Evolutionary conservation across 2,797 vertebrate genomes (phyloP), one percentile per base, ranked within the genome.

Genomic region (Acrossocheilus fasciatus): DNA sequence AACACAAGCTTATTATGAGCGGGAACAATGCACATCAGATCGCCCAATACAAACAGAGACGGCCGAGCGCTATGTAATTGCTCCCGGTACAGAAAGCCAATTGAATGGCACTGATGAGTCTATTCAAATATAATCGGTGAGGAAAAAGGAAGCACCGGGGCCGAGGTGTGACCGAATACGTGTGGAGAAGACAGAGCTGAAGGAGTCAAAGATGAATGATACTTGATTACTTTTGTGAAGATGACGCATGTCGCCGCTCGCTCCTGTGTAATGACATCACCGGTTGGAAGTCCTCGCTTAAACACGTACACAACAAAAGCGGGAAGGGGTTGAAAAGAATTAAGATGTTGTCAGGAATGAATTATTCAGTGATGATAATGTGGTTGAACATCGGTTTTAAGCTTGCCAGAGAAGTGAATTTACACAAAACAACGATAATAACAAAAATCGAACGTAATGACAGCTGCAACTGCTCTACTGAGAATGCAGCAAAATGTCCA

Each of bases 1-100:
- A 76, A 88, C 41, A 85, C 47, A 69, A 39, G 62, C 85, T 85
- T 88, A 90, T 88, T 87, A 88, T 15, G 26, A 87, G 74, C 74
- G 14, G 64, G 78, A 87, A 84, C 54, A 84, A 39, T 68, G 74
- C 74, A 36, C 68, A 87, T 87, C 87, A 66, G 82, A 88, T 86
- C 69, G n/a, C 3, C 50, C 52, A 85, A 80, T 73, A 36, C 69
- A 85, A 85, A 23, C 79, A 47, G 39, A 76, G 73, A 76, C 39
- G 41, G 23, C 26, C 72, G 45, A 74, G 54, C n/a, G 59, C 34
- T 12, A 15, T 59, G 17, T 77, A 36, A 79, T 77, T 82, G 84
- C 87, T 87, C 78, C 34, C 14, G 30, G 54, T 86, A 84, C 57
- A 80, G 52, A 68, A 82, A 82, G 30, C 81, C 78, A 78, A 81